A percentile compares a stretch with the other conserved stretches of the same genome.
Evolutionary conservation across 2,797 vertebrate genomes (phyloP).

Genomic region (Lepilemur ruficaudatus): DNA sequence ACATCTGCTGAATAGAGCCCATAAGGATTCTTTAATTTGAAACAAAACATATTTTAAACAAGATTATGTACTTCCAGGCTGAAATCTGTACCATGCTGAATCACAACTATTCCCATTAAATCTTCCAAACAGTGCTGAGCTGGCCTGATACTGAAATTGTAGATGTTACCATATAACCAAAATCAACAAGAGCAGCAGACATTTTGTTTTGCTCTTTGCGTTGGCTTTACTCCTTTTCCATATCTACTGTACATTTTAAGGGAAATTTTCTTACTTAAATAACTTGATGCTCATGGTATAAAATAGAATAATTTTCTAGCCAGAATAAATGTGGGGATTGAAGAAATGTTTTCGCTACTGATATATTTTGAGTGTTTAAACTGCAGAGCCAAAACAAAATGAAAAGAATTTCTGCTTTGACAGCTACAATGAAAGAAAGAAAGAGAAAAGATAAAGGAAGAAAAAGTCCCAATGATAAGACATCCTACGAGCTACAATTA

Average conservation of each 20-base stretch:
- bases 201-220: constrained; percentile 71
- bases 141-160: not conserved
- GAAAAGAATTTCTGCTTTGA: constrained; percentile 51
- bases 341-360: not conserved
- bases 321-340: not conserved
- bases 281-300: not conserved
- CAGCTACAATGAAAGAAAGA: not conserved
- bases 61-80: not conserved
- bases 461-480: not conserved
- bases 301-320: constrained; percentile 26
- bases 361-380: not conserved
- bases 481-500: not conserved
- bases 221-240: not conserved
- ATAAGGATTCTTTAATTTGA: not conserved
- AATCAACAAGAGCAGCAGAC: constrained; percentile 22
- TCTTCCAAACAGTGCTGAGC: not conserved
- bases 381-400: constrained; percentile 75
- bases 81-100: not conserved
- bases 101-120: not conserved
- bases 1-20: constrained; percentile 57
- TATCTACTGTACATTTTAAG: not conserved
- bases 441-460: not conserved
- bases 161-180: not conserved
- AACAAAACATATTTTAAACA: not conserved
- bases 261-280: not conserved